These are phyloP conservation scores for Spicauda simplicius DNA, from an alignment of 2,888 invertebrate genomes.

Conservation along the genomic window DNA sequence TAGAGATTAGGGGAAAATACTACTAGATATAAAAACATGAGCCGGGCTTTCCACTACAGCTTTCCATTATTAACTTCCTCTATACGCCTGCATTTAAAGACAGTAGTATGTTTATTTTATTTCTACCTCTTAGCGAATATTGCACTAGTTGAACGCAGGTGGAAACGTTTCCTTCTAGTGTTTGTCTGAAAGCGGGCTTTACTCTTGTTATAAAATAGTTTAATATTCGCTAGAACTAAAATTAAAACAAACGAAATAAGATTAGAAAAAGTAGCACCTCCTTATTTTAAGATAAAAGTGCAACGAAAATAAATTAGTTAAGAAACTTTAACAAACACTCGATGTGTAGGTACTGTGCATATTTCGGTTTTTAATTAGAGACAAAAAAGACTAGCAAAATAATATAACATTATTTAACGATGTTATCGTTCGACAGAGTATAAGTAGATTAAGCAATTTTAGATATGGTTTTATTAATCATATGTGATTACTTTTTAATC, in stretches of 20 bases:
- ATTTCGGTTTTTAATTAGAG: too few relatives aligned
- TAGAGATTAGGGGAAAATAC: constrained; percentile 71
- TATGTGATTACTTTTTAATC: too few relatives aligned
- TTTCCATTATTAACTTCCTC: constrained; percentile 76
- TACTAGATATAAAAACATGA: constrained; percentile 63
- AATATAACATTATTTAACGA: too few relatives aligned
- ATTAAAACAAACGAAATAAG: constrained; percentile 21
- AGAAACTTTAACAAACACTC: neutral
- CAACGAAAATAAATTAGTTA: neutral
- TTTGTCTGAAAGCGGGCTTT: constrained; percentile 39
- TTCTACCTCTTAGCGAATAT: constrained; percentile 28
- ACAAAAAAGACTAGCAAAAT: too few relatives aligned
- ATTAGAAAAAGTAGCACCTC: neutral
- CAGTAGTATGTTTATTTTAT: constrained; percentile 54
- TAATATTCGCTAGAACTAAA: constrained; percentile 20
- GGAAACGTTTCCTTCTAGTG: constrained; percentile 37
- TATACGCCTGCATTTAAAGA: constrained; percentile 76
- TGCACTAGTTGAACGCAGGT: constrained; percentile 40
- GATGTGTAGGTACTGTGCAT: too few relatives aligned
- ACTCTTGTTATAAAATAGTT: constrained; percentile 25
- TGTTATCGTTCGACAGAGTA: too few relatives aligned
- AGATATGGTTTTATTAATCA: too few relatives aligned
- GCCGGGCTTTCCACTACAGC: constrained; percentile 69
- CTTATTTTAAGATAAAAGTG: constrained; percentile 8
- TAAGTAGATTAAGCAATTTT: too few relatives aligned